These are phyloP conservation scores for Hydractinia echinata DNA, from an alignment of 30 jellyfish, hydroid and myxozoan genomes.

Conservation along the genomic window DNA sequence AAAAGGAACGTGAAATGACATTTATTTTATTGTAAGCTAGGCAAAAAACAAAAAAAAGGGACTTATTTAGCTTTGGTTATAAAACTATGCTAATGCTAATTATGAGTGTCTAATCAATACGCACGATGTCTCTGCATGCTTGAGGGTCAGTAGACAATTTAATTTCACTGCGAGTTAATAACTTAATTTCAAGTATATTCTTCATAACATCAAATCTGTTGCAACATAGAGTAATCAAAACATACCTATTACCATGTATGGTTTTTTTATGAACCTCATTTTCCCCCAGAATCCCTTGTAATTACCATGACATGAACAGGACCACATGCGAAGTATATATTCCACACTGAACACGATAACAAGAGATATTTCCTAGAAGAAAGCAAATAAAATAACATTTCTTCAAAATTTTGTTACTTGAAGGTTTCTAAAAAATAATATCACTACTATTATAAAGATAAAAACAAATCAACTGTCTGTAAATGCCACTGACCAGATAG, in stretches of 20 bases:
- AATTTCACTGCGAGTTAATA: too few species aligned
- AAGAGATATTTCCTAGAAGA: conserved; percentile 60
- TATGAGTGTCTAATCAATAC: too few species aligned
- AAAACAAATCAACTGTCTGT: background rate
- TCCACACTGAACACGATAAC: conserved; percentile 65
- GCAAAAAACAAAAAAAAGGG: too few species aligned
- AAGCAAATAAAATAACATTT: background rate
- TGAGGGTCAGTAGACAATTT: too few species aligned
- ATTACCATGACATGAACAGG: conserved; percentile 90
- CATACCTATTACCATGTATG: conserved; percentile 91
- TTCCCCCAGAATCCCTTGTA: conserved; percentile 86
- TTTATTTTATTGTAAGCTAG: too few species aligned
- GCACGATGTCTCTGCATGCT: too few species aligned
- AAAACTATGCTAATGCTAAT: too few species aligned
- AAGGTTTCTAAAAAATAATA: too few species aligned
- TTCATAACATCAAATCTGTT: background rate
- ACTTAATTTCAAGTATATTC: background rate
- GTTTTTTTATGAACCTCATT: conserved; percentile 64
- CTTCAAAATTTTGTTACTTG: too few species aligned
- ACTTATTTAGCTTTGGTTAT: too few species aligned
- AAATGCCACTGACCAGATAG: conserved; percentile 41
- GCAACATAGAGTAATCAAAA: background rate
- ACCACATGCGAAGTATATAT: conserved; percentile 74
- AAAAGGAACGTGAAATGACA: too few species aligned
- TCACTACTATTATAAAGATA: too few species aligned